Conservation (phyloP, 2,888 invertebrate genomes). For the Tupiocoris notatus region DNA sequence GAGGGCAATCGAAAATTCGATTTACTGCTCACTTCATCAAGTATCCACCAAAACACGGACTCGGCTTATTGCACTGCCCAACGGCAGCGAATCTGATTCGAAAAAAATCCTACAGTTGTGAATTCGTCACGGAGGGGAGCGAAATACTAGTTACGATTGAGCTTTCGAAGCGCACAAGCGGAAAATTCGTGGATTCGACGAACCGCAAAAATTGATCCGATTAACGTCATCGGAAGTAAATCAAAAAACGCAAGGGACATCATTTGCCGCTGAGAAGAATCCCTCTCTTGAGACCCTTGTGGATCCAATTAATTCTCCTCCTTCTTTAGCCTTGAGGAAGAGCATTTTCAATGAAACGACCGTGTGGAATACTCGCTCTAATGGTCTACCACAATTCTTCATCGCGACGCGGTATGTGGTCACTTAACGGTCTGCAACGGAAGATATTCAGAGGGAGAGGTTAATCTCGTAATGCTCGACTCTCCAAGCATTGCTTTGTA, state of each 20-base stretch:
- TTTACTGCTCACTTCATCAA: too few relatives aligned
- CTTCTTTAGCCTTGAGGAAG: not conserved
- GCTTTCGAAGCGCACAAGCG: not conserved
- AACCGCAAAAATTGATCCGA: not conserved
- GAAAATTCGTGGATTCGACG: not conserved
- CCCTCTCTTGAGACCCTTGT: not conserved
- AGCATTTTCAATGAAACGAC: not conserved
- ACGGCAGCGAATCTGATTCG: too few relatives aligned
- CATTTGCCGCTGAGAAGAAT: not conserved
- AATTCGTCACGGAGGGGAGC: too few relatives aligned
- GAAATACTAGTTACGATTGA: too few relatives aligned
- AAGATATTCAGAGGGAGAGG: not conserved
- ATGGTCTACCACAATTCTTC: not conserved
- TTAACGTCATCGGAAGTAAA: not conserved
- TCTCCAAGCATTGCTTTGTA: not conserved
- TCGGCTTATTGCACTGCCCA: too few relatives aligned
- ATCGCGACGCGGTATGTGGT: not conserved
- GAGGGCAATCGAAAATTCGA: too few relatives aligned
- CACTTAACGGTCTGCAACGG: not conserved
- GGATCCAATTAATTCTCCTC: not conserved
- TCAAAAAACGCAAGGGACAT: not conserved
- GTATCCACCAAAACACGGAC: too few relatives aligned
- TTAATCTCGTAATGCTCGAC: not conserved
- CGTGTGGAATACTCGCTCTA: too few relatives aligned
- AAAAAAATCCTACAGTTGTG: too few relatives aligned